Percentiles rank a stretch among this genome's conserved stretches.
Evolutionary conservation across 1,140 invertebrate species (phyloP).

Genomic region (Homarus americanus): DNA sequence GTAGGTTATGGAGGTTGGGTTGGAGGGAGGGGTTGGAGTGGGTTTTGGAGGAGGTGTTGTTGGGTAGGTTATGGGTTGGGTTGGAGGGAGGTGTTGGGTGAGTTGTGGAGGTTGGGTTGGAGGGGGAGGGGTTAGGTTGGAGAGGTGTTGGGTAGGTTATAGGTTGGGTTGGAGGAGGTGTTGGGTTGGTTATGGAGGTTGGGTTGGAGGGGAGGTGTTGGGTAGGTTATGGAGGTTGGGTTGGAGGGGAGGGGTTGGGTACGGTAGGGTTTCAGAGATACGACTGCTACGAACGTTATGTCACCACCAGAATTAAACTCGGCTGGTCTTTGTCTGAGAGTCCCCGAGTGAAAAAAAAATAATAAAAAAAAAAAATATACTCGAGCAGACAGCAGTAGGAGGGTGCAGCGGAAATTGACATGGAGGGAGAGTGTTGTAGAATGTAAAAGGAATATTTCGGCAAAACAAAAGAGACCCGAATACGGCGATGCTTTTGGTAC

Average conservation of each 20-base stretch:
- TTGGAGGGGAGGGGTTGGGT: background rate
- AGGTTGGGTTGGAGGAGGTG: background rate
- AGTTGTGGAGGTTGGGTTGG: too few relatives aligned
- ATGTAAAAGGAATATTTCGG: background rate
- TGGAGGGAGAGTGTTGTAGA: background rate
- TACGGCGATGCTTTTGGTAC: background rate
- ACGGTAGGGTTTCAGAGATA: background rate
- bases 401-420: slow-evolving; percentile 1
- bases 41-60: background rate
- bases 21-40: too few relatives aligned
- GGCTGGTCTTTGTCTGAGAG: background rate
- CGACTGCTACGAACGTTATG: too few relatives aligned
- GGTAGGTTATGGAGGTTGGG: too few relatives aligned
- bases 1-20: too few relatives aligned
- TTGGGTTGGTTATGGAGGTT: background rate
- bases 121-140: background rate
- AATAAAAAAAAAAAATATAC: too few relatives aligned
- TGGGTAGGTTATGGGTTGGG: background rate
- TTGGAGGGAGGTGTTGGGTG: background rate
- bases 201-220: too few relatives aligned
- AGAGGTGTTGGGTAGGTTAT: too few relatives aligned
- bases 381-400: background rate
- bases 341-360: background rate
- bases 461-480: background rate
- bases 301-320: background rate